Conservation (phyloP, 2,888 invertebrate species). For the Mesorhabditis belari region DNA sequence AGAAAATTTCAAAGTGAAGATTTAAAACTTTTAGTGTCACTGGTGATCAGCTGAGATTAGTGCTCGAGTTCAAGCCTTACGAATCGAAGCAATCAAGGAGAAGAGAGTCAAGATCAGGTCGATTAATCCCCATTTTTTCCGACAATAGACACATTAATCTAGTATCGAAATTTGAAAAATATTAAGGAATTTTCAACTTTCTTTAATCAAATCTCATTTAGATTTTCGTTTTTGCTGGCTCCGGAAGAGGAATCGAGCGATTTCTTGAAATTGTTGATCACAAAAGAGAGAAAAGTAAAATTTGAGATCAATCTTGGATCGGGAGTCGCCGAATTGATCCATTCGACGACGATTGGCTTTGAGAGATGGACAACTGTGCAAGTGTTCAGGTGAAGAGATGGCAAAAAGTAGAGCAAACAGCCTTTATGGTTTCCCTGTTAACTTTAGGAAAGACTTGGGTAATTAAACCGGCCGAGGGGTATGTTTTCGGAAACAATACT, state of each 20-base stretch:
- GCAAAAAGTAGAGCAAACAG: background rate
- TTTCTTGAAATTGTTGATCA: slow-evolving; percentile 19
- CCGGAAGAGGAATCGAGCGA: slow-evolving; percentile 18
- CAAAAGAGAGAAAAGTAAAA: slow-evolving; percentile 10
- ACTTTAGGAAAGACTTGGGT: no score
- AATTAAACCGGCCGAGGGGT: no score
- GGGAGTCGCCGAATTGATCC: slow-evolving; percentile 23
- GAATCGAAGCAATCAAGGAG: slow-evolving; percentile 8
- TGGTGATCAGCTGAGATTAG: slow-evolving; percentile 18
- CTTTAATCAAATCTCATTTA: no score
- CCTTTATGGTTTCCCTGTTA: no score
- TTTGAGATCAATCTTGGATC: slow-evolving; percentile 28
- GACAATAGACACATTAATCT: no score
- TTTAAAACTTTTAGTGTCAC: slow-evolving; percentile 17
- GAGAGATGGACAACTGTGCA: slow-evolving; percentile 28
- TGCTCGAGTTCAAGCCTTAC: slow-evolving; percentile 18
- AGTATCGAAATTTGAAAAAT: no score
- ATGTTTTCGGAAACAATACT: no score
- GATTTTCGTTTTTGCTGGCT: slow-evolving; percentile 18
- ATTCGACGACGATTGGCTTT: slow-evolving; percentile 16
- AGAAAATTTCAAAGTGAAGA: background rate
- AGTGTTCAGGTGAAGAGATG: slow-evolving; percentile 13
- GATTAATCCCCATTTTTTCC: no score
- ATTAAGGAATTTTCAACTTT: no score
- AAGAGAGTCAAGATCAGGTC: no score